A percentile compares a stretch with the other conserved stretches of the same genome.
Evolutionary conservation across 1,140 invertebrate species (phyloP).

Genomic region (Littorina saxatilis): DNA sequence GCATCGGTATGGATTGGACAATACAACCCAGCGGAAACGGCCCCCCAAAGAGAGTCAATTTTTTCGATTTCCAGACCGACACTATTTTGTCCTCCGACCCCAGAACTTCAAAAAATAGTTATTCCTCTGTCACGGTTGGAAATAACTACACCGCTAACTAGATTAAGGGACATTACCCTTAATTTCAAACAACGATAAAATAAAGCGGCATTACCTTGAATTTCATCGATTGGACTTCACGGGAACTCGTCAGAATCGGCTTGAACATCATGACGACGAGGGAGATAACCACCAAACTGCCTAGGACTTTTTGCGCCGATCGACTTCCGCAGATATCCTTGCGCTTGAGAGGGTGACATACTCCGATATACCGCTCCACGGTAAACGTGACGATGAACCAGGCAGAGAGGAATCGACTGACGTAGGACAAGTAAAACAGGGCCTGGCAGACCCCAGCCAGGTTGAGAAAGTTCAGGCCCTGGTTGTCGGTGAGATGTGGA

Average conservation of each 20-base stretch:
- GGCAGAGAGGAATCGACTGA: conserved; percentile 67
- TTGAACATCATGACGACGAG: conserved; percentile 58
- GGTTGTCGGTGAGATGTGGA: conserved; percentile 10
- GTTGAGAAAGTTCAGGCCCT: conserved; percentile 51
- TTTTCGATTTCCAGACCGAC: neutral
- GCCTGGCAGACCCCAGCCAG: conserved; percentile 64
- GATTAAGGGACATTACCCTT: conserved; percentile 60
- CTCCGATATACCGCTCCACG: conserved; percentile 69
- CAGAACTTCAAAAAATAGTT: neutral
- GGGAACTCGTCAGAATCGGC: conserved; percentile 57
- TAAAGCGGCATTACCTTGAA: conserved; percentile 57
- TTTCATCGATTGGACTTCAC: conserved; percentile 41
- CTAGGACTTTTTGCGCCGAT: conserved; percentile 55
- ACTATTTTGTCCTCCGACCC: too few relatives aligned
- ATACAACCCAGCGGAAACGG: too few relatives aligned
- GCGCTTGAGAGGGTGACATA: conserved; percentile 59
- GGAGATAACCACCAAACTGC: conserved; percentile 41
- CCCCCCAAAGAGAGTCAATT: neutral
- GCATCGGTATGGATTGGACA: too few relatives aligned
- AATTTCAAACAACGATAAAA: conserved; percentile 52
- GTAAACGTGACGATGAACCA: conserved; percentile 72
- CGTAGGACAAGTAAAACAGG: conserved; percentile 62
- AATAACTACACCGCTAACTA: conserved; percentile 55
- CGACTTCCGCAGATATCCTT: conserved; percentile 48
- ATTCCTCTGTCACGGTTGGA: conserved; percentile 7